Evolutionary conservation across 2,888 invertebrate species (phyloP).

Genomic region (Formica aserva): DNA sequence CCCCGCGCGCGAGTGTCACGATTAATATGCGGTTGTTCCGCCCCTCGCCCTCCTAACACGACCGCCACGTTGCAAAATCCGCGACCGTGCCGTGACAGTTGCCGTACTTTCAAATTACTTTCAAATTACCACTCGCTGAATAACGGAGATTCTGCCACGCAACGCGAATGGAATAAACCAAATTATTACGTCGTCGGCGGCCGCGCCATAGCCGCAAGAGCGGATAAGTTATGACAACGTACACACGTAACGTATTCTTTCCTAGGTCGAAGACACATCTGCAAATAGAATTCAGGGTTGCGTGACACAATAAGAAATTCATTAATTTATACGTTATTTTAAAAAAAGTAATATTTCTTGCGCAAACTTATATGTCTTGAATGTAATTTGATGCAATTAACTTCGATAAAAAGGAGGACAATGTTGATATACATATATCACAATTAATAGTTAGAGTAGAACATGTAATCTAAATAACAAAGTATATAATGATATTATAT

Average conservation of each 20-base stretch:
- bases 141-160: constrained; percentile 45
- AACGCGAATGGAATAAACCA: constrained; percentile 47
- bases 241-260: neutral
- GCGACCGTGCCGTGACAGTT: constrained; percentile 60
- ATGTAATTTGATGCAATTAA: neutral
- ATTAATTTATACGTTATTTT: neutral
- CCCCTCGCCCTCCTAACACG: constrained; percentile 32
- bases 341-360: neutral
- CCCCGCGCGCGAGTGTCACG: constrained; percentile 64
- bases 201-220: constrained; percentile 29
- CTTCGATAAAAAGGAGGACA: neutral
- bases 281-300: neutral
- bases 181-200: constrained; percentile 46
- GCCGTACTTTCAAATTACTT: constrained; percentile 68
- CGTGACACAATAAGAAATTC: constrained; percentile 6
- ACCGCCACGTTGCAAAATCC: constrained; percentile 32
- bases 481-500: neutral
- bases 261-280: neutral
- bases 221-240: constrained; percentile 11
- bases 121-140: constrained; percentile 60
- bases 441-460: neutral
- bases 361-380: neutral
- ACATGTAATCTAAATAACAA: neutral
- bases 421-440: neutral
- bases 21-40: constrained; percentile 70